Evolutionary conservation across 2,888 invertebrate species (phyloP), one percentile per base, ranked within the genome.

Genomic region (Tiphia femorata): DNA sequence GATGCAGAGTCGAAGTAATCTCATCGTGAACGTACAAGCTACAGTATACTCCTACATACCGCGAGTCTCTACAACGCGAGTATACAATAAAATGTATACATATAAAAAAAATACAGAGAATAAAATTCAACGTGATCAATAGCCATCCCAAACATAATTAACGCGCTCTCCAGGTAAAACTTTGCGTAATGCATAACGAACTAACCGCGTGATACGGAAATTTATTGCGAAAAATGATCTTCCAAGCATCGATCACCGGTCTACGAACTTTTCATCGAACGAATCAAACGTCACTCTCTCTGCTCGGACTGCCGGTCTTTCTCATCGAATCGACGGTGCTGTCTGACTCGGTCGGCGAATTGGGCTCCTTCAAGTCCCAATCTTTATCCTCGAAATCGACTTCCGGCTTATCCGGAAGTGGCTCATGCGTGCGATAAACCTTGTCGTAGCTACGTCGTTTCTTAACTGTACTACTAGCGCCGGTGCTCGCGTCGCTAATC

Each of bases 401-500:
- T 61, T 90, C 87, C 33, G 95, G 93, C 76, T 90, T 88, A 66
- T 88, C 87, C 0, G 89, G 86, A 66, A 95, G 84, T 47, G 95
- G 95, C 85, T 96, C 95, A 78, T 94, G 87, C 7, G 95, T 96
- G 67, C 91, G 88, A 82, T 96, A 96, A 47, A 90, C 90, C 83
- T 89, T 91, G 78, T 95, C 95, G 81, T 94, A 95, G 68, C 87
- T 89, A 67, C 91, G 87, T 70, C 90, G 88, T 81, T 91, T 91
- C 84, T 89, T 91, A 58, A 68, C 49, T 5, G 86, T 84, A 46
- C 86, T 85, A 68, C 87, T 86, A 60, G 88, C 87, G 8, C 85
- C 85, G 76, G 86, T 87, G 65, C 84, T 87, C 1, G 86, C 85
- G 58, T 87, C 87, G 47, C 87, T 84, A 62, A 85, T 85, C 2